phyloP scores from a whole-genome alignment of 2,113 vertebrate genomes.

The Seriola rivoliana region DNA sequence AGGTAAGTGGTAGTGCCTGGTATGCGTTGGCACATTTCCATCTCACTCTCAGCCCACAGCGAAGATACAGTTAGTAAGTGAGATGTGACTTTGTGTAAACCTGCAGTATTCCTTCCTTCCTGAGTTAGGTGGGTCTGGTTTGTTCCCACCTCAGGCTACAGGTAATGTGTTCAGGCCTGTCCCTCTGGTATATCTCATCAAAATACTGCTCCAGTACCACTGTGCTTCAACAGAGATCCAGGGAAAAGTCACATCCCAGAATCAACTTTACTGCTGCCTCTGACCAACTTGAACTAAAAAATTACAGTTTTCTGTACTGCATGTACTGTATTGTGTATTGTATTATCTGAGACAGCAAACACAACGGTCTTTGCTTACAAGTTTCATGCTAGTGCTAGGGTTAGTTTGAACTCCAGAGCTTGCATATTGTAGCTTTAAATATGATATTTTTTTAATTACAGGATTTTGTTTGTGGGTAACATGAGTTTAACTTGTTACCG shows the following conservation, averaged over 20 bases:
- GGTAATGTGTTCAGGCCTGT: constrained; percentile 51
- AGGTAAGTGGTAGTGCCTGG: background rate
- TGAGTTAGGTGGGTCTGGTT: constrained; percentile 11
- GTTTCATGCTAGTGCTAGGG: no score
- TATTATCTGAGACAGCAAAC: no score
- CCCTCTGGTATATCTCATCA: background rate
- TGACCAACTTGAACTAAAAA: background rate
- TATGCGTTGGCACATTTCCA: background rate
- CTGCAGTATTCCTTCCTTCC: background rate
- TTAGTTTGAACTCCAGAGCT: no score
- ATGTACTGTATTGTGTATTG: no score
- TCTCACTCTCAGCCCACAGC: background rate
- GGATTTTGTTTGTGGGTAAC: no score
- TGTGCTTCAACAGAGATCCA: background rate
- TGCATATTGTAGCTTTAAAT: background rate
- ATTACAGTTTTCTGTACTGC: no score
- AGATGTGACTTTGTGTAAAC: constrained; percentile 9
- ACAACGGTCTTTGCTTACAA: no score
- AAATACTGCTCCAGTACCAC: background rate
- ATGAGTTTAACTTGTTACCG: no score
- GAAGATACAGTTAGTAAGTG: background rate
- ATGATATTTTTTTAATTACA: background rate
- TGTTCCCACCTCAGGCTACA: constrained; percentile 22
- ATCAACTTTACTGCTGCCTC: background rate
- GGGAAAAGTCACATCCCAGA: background rate